Percentiles rank a stretch among this genome's conserved stretches.
Conservation (phyloP, 2,888 invertebrate genomes). For the Melinaea menophilus region DNA sequence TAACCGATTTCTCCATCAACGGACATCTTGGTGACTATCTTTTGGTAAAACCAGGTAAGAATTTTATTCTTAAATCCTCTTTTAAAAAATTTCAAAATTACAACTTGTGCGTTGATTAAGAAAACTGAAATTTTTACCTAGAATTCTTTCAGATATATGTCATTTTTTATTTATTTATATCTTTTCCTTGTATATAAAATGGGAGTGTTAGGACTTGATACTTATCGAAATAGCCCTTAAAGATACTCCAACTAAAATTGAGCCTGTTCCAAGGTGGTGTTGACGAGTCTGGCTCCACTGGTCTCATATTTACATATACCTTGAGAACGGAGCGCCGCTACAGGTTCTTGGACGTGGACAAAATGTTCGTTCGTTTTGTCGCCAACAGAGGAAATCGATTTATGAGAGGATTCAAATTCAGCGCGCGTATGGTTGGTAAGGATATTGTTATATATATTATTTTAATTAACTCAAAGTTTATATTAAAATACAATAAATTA, state of each 20-base stretch:
- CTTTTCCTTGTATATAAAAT: conserved; percentile 9
- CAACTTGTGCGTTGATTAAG: no score
- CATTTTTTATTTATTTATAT: neutral
- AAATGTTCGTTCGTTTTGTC: conserved; percentile 59
- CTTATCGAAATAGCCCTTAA: no score
- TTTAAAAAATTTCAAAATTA: no score
- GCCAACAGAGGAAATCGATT: conserved; percentile 38
- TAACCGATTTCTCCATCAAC: conserved; percentile 58
- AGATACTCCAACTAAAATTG: no score
- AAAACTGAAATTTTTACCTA: no score
- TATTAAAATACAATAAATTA: no score
- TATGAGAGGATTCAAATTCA: conserved; percentile 53
- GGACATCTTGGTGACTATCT: conserved; percentile 59
- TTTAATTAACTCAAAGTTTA: no score
- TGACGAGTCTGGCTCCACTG: conserved; percentile 48
- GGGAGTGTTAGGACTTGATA: no score
- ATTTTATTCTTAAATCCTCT: neutral
- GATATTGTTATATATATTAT: conserved; percentile 17
- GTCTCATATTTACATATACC: conserved; percentile 56
- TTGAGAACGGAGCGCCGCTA: conserved; percentile 47
- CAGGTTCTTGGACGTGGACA: conserved; percentile 56
- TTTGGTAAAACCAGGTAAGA: conserved; percentile 60
- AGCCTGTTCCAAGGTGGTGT: conserved; percentile 46
- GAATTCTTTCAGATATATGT: neutral
- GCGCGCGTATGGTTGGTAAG: conserved; percentile 60